Base-by-base conservation (phyloP, 2,797 vertebrate genomes). In the Menidia menidia region DNA sequence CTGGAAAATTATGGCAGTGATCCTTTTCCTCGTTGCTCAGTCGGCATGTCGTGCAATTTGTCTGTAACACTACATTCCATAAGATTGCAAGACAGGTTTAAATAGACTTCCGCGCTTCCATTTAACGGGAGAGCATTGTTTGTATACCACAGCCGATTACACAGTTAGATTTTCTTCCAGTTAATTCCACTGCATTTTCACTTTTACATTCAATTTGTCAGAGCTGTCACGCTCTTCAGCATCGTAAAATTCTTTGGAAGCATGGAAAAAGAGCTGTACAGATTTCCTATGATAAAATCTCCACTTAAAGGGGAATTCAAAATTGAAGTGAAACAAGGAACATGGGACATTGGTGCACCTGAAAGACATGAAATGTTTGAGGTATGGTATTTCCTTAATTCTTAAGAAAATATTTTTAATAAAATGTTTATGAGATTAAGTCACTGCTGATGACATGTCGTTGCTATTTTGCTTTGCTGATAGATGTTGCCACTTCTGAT, bases 71-170 rank as follows among this genome's bases (percentile, higher is more conserved):
- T 44, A 75, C 19, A 55, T 42, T 57, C 68, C 75, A 87, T 85
- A 79, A 75, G 77, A 78, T 65, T 25, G 25, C 19, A 15, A 35
- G 62, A 66, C 76, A 55, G 71, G 60, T 73, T 73, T 68, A 80
- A 81, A 82, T 77, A 77, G 67, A 70, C 43, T 25, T 4, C 11
- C 9, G 50, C 13, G 11, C 54, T 70, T 71, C 64, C 15, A 19
- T 39, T 6, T 63, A 88, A 71, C 76, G 57, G 39, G 73, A 79
- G 56, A 19, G 0, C 81, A 88, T 91, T 85, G 74, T 79, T 91
- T 54, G 63, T 69, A 91, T 91, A 45, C 89, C 77, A 1, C 19
- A 0, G 47, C 42, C 10, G 63, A 87, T 86, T 68, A 59, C 55
- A 74, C 60, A 41, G 50, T 84, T 48, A 78, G 70, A 90, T 80